Evolutionary conservation across 2,113 vertebrate genomes (phyloP).

Genomic region (Aramus guarauna): DNA sequence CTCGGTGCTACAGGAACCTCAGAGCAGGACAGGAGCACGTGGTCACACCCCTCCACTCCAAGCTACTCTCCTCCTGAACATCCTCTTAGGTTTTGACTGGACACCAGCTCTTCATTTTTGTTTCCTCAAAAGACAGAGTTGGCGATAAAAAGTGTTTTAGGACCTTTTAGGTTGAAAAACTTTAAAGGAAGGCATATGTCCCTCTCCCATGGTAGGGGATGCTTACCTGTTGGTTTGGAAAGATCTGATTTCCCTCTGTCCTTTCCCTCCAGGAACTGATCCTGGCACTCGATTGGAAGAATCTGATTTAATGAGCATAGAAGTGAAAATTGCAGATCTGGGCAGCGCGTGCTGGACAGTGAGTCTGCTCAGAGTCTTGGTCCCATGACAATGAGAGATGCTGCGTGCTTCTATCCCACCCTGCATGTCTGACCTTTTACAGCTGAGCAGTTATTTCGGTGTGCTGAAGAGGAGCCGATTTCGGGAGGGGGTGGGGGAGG

Average conservation of each 20-base stretch:
- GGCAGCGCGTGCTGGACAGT: conserved; percentile 89
- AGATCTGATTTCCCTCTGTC: neutral
- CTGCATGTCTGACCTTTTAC: neutral
- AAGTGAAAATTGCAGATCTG: conserved; percentile 87
- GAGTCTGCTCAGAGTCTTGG: neutral
- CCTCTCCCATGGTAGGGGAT: neutral
- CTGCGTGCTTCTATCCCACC: neutral
- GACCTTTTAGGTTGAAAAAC: neutral
- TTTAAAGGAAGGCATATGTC: neutral
- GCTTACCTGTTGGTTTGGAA: neutral
- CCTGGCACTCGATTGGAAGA: conserved; percentile 15
- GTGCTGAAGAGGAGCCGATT: neutral
- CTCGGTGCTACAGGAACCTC: neutral
- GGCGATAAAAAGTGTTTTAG: neutral
- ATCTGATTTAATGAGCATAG: conserved; percentile 65
- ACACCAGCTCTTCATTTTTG: neutral
- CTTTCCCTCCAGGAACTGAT: neutral
- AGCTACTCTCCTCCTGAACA: neutral
- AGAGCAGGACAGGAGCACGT: neutral
- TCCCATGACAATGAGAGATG: rapidly evolving
- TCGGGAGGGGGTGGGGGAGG: neutral
- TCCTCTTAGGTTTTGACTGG: neutral
- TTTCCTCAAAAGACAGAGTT: neutral
- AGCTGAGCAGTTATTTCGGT: neutral
- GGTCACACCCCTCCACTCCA: neutral